A percentile compares a stretch with the other conserved stretches of the same genome.
Evolutionary conservation across 1,140 invertebrate species (phyloP).

Genomic region (Stenopsyche tienmushanensis): DNA sequence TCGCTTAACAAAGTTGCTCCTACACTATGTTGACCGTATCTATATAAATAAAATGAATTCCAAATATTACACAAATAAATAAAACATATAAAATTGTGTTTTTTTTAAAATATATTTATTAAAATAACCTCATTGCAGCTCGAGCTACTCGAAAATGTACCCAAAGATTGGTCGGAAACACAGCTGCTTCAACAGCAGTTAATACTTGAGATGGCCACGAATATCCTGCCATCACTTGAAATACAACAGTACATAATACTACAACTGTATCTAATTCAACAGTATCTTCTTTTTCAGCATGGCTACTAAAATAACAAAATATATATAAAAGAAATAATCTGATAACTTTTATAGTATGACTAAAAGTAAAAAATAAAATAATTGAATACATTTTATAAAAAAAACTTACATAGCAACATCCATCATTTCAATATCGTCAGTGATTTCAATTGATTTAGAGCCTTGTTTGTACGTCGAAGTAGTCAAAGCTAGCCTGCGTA

Average conservation of each 20-base stretch:
- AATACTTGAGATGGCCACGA: constrained; percentile 59
- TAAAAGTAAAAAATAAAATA: neutral
- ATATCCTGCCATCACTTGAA: constrained; percentile 74
- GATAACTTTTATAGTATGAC: neutral
- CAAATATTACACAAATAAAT: constrained; percentile 10
- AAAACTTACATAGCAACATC: constrained; percentile 10
- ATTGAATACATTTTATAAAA: neutral
- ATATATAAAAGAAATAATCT: neutral
- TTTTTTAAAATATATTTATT: neutral
- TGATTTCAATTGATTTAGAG: constrained; percentile 43
- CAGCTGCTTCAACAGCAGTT: constrained; percentile 59
- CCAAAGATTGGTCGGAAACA: constrained; percentile 73
- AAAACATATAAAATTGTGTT: neutral
- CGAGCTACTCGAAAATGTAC: constrained; percentile 82
- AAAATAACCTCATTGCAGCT: constrained; percentile 70
- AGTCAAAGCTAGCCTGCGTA: constrained; percentile 47
- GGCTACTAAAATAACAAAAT: neutral
- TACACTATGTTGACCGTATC: constrained; percentile 79
- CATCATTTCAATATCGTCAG: constrained; percentile 17
- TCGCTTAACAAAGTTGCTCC: constrained; percentile 67
- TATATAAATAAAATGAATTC: no score
- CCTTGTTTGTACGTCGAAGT: constrained; percentile 44
- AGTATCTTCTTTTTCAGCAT: constrained; percentile 11
- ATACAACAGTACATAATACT: constrained; percentile 77
- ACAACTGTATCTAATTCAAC: constrained; percentile 51